These are phyloP conservation scores for Entelurus aequoreus DNA, from an alignment of 2,113 vertebrate genomes.

Conservation along the genomic window DNA sequence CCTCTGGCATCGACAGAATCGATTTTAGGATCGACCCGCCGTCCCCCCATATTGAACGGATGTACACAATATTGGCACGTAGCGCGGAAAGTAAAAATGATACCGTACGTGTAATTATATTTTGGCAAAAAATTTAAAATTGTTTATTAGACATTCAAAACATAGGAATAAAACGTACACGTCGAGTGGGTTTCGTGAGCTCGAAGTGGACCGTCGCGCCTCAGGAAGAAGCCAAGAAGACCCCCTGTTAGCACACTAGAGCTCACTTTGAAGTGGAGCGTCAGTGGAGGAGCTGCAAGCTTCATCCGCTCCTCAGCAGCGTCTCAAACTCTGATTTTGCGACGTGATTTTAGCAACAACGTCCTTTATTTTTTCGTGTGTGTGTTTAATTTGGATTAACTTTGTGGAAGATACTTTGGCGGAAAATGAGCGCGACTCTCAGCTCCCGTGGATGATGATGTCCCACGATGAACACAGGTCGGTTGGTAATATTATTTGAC, in stretches of 20 bases:
- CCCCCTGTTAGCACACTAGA: slow-evolving; percentile 58
- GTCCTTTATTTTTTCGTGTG: neutral
- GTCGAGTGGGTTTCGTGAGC: too few species aligned
- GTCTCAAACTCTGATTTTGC: neutral
- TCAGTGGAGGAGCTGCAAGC: slow-evolving; percentile 43
- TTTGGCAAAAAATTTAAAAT: too few species aligned
- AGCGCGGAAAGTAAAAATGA: too few species aligned
- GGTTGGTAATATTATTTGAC: slow-evolving; percentile 9
- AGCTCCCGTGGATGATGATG: slow-evolving; percentile 65
- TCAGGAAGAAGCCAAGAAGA: slow-evolving; percentile 65
- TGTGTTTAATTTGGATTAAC: slow-evolving; percentile 39
- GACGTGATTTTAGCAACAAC: slow-evolving; percentile 17
- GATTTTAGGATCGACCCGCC: too few species aligned
- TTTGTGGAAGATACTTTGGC: slow-evolving; percentile 33
- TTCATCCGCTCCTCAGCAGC: slow-evolving; percentile 14
- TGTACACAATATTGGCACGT: too few species aligned
- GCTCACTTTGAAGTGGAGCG: slow-evolving; percentile 42
- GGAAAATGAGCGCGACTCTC: slow-evolving; percentile 56
- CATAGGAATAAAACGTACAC: too few species aligned
- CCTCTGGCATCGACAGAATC: too few species aligned
- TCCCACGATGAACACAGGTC: slow-evolving; percentile 74
- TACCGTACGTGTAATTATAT: too few species aligned
- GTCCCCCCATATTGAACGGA: too few species aligned
- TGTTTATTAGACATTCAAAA: too few species aligned
- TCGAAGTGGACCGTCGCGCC: slow-evolving; percentile 44